These are phyloP conservation scores for Drosophila suzukii DNA, from an alignment of 1,140 invertebrate genomes.

Conservation along the genomic window DNA sequence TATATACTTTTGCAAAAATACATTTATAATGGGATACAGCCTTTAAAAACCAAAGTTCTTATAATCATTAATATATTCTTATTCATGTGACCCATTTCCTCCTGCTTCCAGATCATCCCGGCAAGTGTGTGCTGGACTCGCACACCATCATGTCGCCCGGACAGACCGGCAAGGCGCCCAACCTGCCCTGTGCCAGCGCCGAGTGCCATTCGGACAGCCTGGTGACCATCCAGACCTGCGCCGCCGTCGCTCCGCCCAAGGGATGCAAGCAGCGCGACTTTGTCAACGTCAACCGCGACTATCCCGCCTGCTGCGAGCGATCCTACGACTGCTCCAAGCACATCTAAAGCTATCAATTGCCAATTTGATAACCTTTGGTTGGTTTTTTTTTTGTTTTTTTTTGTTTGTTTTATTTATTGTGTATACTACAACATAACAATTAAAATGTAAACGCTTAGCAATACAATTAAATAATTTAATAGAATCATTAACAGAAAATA, in stretches of 20 bases:
- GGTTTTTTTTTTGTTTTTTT: conserved; percentile 16
- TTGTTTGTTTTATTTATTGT: conserved; percentile 68
- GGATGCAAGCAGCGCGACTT: conserved; percentile 81
- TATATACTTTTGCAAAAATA: too few relatives aligned
- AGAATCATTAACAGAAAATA: conserved; percentile 81
- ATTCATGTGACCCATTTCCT: background rate
- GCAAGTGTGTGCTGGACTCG: conserved; percentile 66
- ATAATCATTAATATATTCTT: background rate
- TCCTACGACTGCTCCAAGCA: conserved; percentile 63
- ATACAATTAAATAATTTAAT: conserved; percentile 82
- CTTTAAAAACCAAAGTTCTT: too few relatives aligned
- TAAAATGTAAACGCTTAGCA: conserved; percentile 81
- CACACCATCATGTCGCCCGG: conserved; percentile 65
- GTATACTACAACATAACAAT: conserved; percentile 82
- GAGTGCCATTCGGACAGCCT: conserved; percentile 51
- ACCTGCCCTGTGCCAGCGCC: conserved; percentile 67
- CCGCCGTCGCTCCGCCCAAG: conserved; percentile 61
- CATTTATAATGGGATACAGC: too few relatives aligned
- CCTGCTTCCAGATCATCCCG: conserved; percentile 53
- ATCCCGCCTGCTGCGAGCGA: conserved; percentile 73
- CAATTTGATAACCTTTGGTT: background rate
- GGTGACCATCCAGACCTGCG: conserved; percentile 66
- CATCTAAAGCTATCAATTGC: conserved; percentile 38
- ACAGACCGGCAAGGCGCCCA: conserved; percentile 63
- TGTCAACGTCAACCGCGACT: conserved; percentile 71